Conservation (phyloP, 2,797 vertebrate genomes). For the Staurois parvus region DNA sequence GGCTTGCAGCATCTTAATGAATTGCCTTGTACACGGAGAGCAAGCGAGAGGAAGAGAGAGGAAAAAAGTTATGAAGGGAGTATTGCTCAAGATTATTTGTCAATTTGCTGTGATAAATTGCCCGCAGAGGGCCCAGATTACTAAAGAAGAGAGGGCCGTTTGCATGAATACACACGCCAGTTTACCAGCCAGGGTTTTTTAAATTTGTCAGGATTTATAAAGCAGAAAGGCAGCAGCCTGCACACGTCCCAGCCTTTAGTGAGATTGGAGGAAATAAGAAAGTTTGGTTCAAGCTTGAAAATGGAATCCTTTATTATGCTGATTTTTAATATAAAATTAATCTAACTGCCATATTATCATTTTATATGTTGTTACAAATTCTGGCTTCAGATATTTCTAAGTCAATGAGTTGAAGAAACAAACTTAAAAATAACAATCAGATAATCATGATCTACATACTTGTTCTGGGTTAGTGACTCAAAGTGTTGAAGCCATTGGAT, state of each 20-base stretch:
- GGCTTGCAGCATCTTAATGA: conserved; percentile 30
- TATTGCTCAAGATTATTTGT: conserved; percentile 45
- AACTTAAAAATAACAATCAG: no score
- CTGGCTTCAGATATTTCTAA: neutral
- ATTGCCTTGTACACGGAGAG: conserved; percentile 11
- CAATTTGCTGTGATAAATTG: conserved; percentile 51
- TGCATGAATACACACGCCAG: conserved; percentile 32
- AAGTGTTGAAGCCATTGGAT: no score
- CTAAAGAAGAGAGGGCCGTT: conserved; percentile 17
- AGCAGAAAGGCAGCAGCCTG: conserved; percentile 17
- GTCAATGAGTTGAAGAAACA: neutral
- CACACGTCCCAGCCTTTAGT: neutral
- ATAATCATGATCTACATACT: neutral
- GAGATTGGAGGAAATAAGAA: neutral
- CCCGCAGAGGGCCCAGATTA: conserved; percentile 17
- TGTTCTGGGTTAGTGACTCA: no score
- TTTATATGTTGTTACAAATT: neutral
- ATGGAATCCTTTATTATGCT: neutral
- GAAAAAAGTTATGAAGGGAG: conserved; percentile 41
- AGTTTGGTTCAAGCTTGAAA: neutral
- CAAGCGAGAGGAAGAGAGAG: neutral
- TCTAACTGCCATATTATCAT: no score
- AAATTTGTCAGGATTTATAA: conserved; percentile 26
- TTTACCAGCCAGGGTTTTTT: conserved; percentile 11
- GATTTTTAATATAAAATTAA: neutral